These are phyloP conservation scores for Ecdyonurus torrentis DNA, from an alignment of 2,888 invertebrate species.

Conservation along the genomic window DNA sequence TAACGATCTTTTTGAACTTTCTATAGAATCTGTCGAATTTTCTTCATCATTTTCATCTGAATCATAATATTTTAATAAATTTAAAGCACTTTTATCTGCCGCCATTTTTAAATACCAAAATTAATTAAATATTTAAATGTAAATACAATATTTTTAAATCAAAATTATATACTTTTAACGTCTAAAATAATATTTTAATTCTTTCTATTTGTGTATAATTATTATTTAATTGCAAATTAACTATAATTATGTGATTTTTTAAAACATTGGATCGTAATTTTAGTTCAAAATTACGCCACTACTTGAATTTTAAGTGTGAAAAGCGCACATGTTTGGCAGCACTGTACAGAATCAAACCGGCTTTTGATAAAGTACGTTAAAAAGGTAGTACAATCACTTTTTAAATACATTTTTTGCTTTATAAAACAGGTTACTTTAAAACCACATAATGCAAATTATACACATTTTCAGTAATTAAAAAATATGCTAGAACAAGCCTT, in stretches of 20 bases:
- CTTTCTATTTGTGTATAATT: neutral
- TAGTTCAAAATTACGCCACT: too few species aligned
- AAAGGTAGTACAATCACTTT: too few species aligned
- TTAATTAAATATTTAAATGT: neutral
- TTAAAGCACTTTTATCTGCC: neutral
- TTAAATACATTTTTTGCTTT: too few species aligned
- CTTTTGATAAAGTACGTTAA: too few species aligned
- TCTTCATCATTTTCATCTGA: slow-evolving; percentile 5
- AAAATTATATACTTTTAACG: neutral
- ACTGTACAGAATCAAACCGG: neutral
- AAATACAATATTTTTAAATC: neutral
- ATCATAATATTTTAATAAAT: slow-evolving; percentile 4
- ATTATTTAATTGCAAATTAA: neutral
- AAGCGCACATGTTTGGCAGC: neutral
- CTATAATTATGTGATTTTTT: too few species aligned
- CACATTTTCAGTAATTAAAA: too few species aligned
- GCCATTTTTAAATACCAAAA: slow-evolving; percentile 1
- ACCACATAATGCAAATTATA: too few species aligned
- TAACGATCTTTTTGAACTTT: slow-evolving; percentile 4
- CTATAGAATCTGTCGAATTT: slow-evolving; percentile 3
- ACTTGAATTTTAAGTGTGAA: too few species aligned
- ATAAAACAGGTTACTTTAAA: too few species aligned
- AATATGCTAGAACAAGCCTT: too few species aligned
- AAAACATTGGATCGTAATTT: too few species aligned
- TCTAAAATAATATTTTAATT: neutral